Evolutionary conservation across 2,888 invertebrate genomes (phyloP).

Genomic region (Coecobrya sp.): DNA sequence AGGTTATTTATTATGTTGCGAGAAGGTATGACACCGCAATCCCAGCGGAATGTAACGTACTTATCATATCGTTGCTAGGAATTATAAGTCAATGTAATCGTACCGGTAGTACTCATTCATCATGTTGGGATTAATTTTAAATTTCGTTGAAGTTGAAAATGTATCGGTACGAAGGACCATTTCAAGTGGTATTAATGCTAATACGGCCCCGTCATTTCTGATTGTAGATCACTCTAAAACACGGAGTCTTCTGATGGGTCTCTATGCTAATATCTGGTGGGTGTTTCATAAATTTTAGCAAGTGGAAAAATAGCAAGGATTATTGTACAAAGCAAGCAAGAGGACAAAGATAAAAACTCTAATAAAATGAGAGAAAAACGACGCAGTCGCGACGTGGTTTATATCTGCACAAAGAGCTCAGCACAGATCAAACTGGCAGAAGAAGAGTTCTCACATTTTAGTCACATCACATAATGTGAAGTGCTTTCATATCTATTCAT

Average conservation of each 20-base stretch:
- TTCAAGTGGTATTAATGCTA: constrained; percentile 36
- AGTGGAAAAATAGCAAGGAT: too few relatives aligned
- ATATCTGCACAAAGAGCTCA: background rate
- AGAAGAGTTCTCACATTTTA: background rate
- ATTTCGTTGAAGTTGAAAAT: background rate
- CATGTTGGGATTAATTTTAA: constrained; percentile 18
- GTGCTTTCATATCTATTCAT: too few relatives aligned
- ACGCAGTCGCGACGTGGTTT: background rate
- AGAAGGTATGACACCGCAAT: background rate
- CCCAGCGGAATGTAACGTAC: background rate
- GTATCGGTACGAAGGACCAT: constrained; percentile 14
- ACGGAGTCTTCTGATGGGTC: background rate
- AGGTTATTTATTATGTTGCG: background rate
- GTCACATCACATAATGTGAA: background rate
- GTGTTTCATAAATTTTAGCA: too few relatives aligned
- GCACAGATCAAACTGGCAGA: background rate
- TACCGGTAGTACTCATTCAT: background rate
- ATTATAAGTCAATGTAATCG: background rate
- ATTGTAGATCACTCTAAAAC: constrained; percentile 34
- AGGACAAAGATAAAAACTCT: background rate
- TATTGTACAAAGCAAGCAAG: background rate
- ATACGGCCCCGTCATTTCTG: constrained; percentile 67
- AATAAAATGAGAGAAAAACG: constrained; percentile 3
- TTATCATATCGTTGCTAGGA: background rate
- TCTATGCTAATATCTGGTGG: too few relatives aligned